Conservation (phyloP, 2,797 vertebrate genomes). For the Mus spretus region DNA sequence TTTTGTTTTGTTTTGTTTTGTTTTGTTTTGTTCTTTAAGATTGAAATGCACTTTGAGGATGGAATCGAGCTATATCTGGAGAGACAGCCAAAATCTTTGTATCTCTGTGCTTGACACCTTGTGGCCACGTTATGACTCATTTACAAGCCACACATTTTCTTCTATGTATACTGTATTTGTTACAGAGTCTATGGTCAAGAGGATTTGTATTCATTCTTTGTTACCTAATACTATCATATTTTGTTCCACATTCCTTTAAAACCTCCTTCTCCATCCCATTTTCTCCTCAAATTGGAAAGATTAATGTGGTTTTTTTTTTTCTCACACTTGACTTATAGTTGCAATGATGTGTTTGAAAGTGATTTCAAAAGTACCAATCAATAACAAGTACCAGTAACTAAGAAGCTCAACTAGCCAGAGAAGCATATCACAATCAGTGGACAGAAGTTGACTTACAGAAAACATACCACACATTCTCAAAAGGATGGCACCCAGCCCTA, state of each 20-base stretch:
- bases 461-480: background rate
- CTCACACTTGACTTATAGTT: background rate
- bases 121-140: background rate
- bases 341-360: background rate
- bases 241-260: background rate
- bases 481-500: background rate
- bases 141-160: background rate
- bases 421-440: background rate
- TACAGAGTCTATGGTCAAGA: background rate
- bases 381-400: background rate
- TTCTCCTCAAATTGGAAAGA: background rate
- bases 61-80: background rate
- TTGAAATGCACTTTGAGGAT: background rate
- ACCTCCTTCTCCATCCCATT: background rate
- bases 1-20: background rate
- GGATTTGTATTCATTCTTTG: background rate
- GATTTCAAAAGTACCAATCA: background rate
- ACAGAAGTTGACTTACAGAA: background rate
- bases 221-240: background rate
- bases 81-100: background rate
- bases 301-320: background rate
- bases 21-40: background rate
- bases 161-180: background rate
- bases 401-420: background rate
- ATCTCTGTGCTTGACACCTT: no score